phyloP scores from a whole-genome alignment of 1,140 invertebrate species.

The Hetaerina americana region DNA sequence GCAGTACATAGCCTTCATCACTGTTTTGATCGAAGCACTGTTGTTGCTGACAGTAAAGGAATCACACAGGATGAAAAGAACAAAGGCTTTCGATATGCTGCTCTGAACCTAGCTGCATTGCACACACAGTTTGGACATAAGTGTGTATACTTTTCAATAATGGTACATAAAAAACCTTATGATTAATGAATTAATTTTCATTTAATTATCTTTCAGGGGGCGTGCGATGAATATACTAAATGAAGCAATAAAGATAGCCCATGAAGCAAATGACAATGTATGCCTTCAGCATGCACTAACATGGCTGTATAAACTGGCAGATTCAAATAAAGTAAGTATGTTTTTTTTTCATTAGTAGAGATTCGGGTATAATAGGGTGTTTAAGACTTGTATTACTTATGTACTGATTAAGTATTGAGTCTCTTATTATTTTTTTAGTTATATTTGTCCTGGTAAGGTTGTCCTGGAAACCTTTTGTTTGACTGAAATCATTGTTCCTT shows the following conservation, averaged over 20 bases:
- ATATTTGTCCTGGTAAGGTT: too few species aligned
- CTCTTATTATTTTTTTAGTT: too few species aligned
- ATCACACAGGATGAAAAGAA: slow-evolving; percentile 45
- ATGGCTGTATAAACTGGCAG: slow-evolving; percentile 57
- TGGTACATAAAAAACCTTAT: too few species aligned
- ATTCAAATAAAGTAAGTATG: slow-evolving; percentile 30
- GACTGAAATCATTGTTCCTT: too few species aligned
- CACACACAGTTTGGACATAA: slow-evolving; percentile 77
- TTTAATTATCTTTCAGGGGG: slow-evolving; percentile 34
- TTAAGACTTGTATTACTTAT: too few species aligned
- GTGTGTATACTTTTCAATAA: slow-evolving; percentile 42
- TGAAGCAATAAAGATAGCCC: slow-evolving; percentile 76
- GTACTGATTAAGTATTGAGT: too few species aligned
- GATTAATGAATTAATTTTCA: neutral
- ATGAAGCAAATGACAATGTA: slow-evolving; percentile 70
- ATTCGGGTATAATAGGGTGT: too few species aligned
- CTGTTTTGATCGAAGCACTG: slow-evolving; percentile 62
- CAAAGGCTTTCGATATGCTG: slow-evolving; percentile 72
- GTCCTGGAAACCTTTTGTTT: too few species aligned
- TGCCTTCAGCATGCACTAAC: slow-evolving; percentile 74
- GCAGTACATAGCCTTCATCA: slow-evolving; percentile 71
- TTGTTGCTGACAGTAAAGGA: slow-evolving; percentile 28
- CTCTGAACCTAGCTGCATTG: slow-evolving; percentile 74
- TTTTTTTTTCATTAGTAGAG: too few species aligned
- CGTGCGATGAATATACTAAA: slow-evolving; percentile 64